A percentile compares a stretch with the other conserved stretches of the same genome.
Evolutionary conservation across 2,797 vertebrate species (phyloP).

Genomic region (Chloroceryle inda): DNA sequence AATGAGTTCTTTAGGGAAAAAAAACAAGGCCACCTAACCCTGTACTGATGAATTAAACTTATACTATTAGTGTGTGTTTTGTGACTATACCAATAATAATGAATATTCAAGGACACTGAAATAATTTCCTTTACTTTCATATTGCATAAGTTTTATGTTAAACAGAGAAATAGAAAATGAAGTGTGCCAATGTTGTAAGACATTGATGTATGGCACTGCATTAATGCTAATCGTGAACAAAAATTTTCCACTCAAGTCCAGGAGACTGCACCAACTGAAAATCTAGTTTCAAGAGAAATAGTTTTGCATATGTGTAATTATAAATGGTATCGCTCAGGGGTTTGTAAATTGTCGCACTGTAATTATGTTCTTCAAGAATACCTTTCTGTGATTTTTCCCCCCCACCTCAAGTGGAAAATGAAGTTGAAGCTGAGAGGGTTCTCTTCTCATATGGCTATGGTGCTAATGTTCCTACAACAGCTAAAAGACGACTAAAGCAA

Average conservation of each 20-base stretch:
- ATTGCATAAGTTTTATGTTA: not conserved
- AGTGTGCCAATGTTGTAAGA: not conserved
- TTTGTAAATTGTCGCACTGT: not conserved
- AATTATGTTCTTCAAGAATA: not conserved
- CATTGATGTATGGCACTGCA: not conserved
- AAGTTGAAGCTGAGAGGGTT: constrained; percentile 94
- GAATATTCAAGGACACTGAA: not conserved
- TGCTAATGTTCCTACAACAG: constrained; percentile 96
- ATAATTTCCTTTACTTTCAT: not conserved
- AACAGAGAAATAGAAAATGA: not conserved
- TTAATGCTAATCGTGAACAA: not conserved
- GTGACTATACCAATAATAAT: not conserved
- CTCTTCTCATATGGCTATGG: constrained; percentile 97
- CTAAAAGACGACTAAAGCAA: constrained; percentile 93
- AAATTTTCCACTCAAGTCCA: not conserved
- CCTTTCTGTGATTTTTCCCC: not conserved
- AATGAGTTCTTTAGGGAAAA: not conserved
- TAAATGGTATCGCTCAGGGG: not conserved
- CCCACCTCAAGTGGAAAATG: constrained; percentile 97
- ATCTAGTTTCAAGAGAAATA: not conserved
- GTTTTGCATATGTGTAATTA: not conserved
- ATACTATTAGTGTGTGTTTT: not conserved
- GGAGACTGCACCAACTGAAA: not conserved
- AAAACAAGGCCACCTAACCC: not conserved
- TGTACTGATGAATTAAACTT: not conserved